These are phyloP conservation scores for Drosophila nasuta DNA, from an alignment of 1,140 invertebrate genomes.

Conservation along the genomic window DNA sequence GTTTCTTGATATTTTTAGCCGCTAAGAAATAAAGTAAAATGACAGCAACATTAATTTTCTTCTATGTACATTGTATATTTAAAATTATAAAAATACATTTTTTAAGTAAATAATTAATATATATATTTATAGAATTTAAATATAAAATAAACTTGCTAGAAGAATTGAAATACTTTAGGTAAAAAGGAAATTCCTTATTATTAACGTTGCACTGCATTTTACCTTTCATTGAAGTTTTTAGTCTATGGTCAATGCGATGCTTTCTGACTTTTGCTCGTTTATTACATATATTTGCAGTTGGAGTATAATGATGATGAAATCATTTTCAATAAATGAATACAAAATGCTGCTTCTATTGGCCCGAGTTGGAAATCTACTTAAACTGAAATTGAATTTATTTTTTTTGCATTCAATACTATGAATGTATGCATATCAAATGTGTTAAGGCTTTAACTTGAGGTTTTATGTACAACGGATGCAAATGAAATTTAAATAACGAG, in stretches of 20 bases:
- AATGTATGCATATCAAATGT: not conserved
- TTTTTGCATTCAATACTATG: constrained; percentile 1
- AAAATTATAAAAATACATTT: no score
- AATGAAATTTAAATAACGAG: constrained; percentile 47
- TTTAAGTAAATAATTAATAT: no score
- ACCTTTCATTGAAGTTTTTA: constrained; percentile 4
- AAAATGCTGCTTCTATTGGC: not conserved
- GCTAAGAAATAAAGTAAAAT: no score
- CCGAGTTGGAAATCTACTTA: not conserved
- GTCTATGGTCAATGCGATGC: not conserved
- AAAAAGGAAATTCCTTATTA: no score
- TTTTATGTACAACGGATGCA: not conserved
- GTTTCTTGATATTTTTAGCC: not conserved
- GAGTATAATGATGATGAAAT: not conserved
- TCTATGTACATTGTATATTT: no score
- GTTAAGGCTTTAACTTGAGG: constrained; percentile 9
- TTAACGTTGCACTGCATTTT: not conserved
- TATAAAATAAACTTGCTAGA: no score
- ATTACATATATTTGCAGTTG: not conserved
- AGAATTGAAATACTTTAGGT: no score
- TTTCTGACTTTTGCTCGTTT: constrained; percentile 15
- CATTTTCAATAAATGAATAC: not conserved
- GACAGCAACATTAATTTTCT: no score
- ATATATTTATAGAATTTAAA: no score
- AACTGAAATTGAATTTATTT: constrained; percentile 5